Percentiles rank a stretch among this genome's conserved stretches.
These are phyloP conservation scores for Eptatretus burgeri DNA, from an alignment of 2,113 vertebrate species.

Conservation along the genomic window DNA sequence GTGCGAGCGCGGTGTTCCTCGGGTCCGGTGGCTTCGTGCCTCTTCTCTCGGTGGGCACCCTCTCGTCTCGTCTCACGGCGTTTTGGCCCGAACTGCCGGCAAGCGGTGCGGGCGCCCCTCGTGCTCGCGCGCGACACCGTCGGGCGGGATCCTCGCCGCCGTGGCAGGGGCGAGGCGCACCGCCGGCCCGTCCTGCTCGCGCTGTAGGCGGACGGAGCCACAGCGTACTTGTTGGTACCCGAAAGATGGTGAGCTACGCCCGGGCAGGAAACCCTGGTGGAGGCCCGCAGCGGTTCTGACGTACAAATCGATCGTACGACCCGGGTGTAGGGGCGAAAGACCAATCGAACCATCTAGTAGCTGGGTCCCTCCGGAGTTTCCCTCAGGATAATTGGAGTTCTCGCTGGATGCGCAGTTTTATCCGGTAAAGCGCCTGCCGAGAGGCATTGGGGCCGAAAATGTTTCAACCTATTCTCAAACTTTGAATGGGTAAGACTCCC, in stretches of 20 bases:
- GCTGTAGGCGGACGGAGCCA: constrained; percentile 10
- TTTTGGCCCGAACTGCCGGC: too few species aligned
- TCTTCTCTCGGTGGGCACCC: too few species aligned
- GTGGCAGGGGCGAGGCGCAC: constrained; percentile 10
- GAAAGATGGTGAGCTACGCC: constrained; percentile 8
- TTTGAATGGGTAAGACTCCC: not conserved
- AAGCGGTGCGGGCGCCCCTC: too few species aligned
- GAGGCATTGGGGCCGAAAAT: not conserved
- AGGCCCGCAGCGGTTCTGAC: not conserved
- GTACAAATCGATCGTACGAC: not conserved
- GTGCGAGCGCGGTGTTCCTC: too few species aligned
- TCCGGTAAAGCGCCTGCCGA: not conserved
- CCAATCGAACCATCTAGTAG: constrained; percentile 4
- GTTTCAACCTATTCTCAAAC: not conserved
- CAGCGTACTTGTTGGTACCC: constrained; percentile 12
- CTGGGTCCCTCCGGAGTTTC: not conserved
- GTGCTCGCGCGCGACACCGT: not conserved
- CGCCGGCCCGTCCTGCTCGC: constrained; percentile 12
- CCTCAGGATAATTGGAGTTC: not conserved
- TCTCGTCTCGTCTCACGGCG: too few species aligned
- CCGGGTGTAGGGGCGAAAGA: not conserved
- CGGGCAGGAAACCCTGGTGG: not conserved
- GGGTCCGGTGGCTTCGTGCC: too few species aligned
- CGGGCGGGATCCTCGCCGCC: constrained; percentile 13
- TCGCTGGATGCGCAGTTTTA: not conserved